Percentiles rank a stretch among this genome's conserved stretches.
Evolutionary conservation across 2,113 vertebrate species (phyloP).

Genomic region (Zapus hudsonius): DNA sequence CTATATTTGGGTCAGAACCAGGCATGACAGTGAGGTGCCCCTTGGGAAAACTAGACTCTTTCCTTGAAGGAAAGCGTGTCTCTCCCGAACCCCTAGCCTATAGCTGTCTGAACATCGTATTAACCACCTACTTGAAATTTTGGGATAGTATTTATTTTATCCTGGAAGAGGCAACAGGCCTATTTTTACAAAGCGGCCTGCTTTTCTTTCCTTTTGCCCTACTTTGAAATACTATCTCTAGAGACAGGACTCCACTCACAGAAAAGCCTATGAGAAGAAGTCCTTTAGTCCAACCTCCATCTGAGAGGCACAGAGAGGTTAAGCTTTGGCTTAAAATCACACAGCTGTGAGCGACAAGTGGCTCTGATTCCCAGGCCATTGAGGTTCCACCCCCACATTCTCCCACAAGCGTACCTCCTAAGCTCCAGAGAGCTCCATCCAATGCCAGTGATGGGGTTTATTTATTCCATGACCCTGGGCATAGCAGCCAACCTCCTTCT

Average conservation of each 20-base stretch:
- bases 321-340: neutral
- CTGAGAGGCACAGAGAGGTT: constrained; percentile 25
- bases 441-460: neutral
- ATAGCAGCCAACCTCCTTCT: neutral
- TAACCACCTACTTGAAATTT: constrained; percentile 36
- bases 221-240: constrained; percentile 55
- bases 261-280: neutral
- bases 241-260: neutral
- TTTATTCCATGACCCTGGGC: neutral
- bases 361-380: neutral
- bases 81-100: constrained; percentile 45
- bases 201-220: constrained; percentile 34
- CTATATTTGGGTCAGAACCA: neutral
- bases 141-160: constrained; percentile 25
- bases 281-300: neutral
- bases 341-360: neutral
- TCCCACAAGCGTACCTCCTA: neutral
- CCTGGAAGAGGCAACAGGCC: neutral
- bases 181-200: constrained; percentile 36
- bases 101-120: constrained; percentile 16
- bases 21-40: neutral
- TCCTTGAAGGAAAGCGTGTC: neutral
- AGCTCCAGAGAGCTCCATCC: neutral
- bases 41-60: neutral
- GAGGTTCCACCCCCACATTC: neutral